Evolutionary conservation across 2,888 invertebrate genomes (phyloP), one percentile per base, ranked within the genome.

Genomic region (Caenorhabditis drosophilae): DNA sequence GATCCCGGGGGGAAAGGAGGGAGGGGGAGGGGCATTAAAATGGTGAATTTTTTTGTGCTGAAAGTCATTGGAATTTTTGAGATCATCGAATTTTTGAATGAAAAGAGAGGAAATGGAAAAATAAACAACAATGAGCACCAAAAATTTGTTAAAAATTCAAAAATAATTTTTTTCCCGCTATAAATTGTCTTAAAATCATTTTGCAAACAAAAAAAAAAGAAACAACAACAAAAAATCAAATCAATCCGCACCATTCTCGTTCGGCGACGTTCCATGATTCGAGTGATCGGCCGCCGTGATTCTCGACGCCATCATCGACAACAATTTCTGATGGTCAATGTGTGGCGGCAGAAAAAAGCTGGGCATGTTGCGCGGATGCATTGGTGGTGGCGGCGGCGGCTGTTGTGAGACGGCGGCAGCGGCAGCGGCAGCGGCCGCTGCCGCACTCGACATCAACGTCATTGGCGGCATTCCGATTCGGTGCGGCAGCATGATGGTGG

Each of bases 251-350:
- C 59, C 59, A 41, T 59, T 59, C 36, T 59, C 59, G 42, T 59
- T 59, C 0, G 59, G 59, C n/a, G 16, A 12, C 35, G 22, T 26
- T 56, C 47, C 11, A 23, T 40, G 15, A 11, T 15, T 7, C n/a
- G n/a, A n/a, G n/a, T n/a, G n/a, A 16, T 35, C 48, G 40, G 36
- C 16, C 4, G 54, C 51, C 46, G 47, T 44, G 23, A 56, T 53
- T 16, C 60, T 35, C n/a, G 66, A 60, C 12, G 66, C 66, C 66
- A 66, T 66, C 45, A 60, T 60, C n/a, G 66, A 55, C 12, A 66
- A 35, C 0, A 66, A 35, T 25, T 66, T 66, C 31, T 66, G 66
- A 31, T 53, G 54, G 35, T 60, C 60, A 16, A 66, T 48, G 12
- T 53, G 44, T 1, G 55, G 58, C 18, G 60, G 66, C 2, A 60